Conservation (phyloP, 1,140 invertebrate species). For the Eufriesea mexicana region DNA sequence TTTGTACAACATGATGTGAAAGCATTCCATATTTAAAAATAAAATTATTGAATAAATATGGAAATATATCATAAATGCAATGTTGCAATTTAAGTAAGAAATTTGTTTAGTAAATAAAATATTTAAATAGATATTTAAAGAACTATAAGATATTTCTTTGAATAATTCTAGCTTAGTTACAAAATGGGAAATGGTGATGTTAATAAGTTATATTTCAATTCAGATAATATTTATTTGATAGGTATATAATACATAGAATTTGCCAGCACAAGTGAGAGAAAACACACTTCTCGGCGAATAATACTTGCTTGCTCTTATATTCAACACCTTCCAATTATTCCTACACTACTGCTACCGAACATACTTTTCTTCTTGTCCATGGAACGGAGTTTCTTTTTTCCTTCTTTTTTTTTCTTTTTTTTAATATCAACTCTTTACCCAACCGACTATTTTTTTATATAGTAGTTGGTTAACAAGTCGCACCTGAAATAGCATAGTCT, state of each 20-base stretch:
- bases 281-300: constrained; percentile 68
- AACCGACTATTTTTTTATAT: constrained; percentile 35
- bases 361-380: constrained; percentile 46
- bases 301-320: constrained; percentile 65
- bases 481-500: constrained; percentile 28
- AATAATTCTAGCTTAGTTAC: background rate
- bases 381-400: constrained; percentile 53
- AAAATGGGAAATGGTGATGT: no score
- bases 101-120: background rate
- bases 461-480: constrained; percentile 40
- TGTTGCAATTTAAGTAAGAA: background rate
- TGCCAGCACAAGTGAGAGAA: constrained; percentile 69
- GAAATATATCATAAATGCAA: background rate
- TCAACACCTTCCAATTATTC: constrained; percentile 41
- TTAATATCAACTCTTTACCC: constrained; percentile 44
- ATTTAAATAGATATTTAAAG: background rate
- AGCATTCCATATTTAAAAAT: background rate
- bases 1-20: background rate
- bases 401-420: constrained; percentile 10
- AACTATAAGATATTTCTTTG: background rate
- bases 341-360: constrained; percentile 61
- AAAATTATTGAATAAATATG: background rate
- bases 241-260: constrained; percentile 73
- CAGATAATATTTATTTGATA: constrained; percentile 68
- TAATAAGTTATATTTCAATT: constrained; percentile 33